These are phyloP conservation scores for Pteropus rufus DNA, from an alignment of 2,797 vertebrate genomes.

Conservation along the genomic window DNA sequence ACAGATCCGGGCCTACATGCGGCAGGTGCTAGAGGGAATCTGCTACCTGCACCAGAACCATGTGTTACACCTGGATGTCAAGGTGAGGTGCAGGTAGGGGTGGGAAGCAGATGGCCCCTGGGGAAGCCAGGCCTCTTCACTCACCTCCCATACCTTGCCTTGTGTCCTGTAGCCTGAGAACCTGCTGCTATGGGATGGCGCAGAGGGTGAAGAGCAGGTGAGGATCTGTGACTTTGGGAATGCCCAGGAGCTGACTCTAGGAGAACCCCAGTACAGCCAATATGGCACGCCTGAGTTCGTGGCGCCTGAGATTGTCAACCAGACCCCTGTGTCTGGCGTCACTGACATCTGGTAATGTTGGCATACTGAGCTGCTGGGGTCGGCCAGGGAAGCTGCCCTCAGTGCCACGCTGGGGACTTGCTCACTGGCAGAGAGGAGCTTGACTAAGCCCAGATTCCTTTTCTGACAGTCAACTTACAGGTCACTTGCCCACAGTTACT, in stretches of 20 bases:
- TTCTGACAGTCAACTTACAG: background rate
- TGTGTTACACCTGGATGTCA: slow-evolving; percentile 87
- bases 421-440: background rate
- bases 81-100: slow-evolving; percentile 79
- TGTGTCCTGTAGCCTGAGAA: slow-evolving; percentile 91
- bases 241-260: slow-evolving; percentile 86
- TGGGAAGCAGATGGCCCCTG: background rate
- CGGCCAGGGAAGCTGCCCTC: background rate
- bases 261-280: slow-evolving; percentile 94
- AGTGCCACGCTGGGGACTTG: background rate
- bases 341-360: slow-evolving; percentile 93
- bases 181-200: slow-evolving; percentile 91
- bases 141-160: background rate
- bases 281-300: slow-evolving; percentile 98
- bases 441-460: background rate
- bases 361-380: background rate
- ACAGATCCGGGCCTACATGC: slow-evolving; percentile 91
- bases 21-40: slow-evolving; percentile 92
- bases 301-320: slow-evolving; percentile 96
- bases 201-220: slow-evolving; percentile 88
- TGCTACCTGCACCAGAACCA: slow-evolving; percentile 88
- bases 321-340: slow-evolving; percentile 93
- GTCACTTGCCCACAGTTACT: background rate
- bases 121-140: background rate
- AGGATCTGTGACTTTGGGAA: slow-evolving; percentile 97